Base-by-base conservation (phyloP, 1,140 invertebrate species). In the Pogonomyrmex barbatus region DNA sequence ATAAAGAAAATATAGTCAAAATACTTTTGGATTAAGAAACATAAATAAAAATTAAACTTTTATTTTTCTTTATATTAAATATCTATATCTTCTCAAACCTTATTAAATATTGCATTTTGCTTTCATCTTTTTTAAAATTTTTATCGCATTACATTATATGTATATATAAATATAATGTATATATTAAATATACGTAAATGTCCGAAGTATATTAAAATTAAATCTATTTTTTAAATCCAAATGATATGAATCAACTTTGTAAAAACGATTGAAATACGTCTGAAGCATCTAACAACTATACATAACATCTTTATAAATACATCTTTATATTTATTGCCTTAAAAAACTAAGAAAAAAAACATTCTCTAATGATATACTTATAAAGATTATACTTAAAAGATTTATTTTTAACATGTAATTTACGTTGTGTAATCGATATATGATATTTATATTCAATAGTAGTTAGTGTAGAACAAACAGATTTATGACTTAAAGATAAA, bases 391-490 rank as follows among this genome's bases (percentile, higher is more conserved):
- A 62, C n/a, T 47, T 30, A 24, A 47, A 1, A 75, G 5, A 58
- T 56, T 88, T 82, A 87, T 82, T 70, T 88, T 39, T 10, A 6
- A 36, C 33, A 33, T 47, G n/a, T 71, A 42, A 87, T 30, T 88
- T 47, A 82, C 17, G 3, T 1, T n/a, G 33, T n/a, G 33, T 71
- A 87, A 30, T 30, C 36, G n/a, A 30, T 65, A 54, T 83, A 86
- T 88, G 73, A 52, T 58, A 50, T 83, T 88, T 88, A 86, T 71
- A 67, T 52, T 39, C 75, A 33, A 81, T 56, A 68, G 30, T 52
- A n/a, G n/a, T 67, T 67, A 39, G 62, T n/a, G 4, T 63, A 45
- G 33, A 30, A 67, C 33, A 45, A 79, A 68, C 77, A 54, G 62
- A 47, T 79, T 79, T 67, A 42, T 39, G 45, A 47, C 42, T 78